phyloP scores from a whole-genome alignment of 1,140 invertebrate genomes.

The Polypedilum pembai region DNA sequence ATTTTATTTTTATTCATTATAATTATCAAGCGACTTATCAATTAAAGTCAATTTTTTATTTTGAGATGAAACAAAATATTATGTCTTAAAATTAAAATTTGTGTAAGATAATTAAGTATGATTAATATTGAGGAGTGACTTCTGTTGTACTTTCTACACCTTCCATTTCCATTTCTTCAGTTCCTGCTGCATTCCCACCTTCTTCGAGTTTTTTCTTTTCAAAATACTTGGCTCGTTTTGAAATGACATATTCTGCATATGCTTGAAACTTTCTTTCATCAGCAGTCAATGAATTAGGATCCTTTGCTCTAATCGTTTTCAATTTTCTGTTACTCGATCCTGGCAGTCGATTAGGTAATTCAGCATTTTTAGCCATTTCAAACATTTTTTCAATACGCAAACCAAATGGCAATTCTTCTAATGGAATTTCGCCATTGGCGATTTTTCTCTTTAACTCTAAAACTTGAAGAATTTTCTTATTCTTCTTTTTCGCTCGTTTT shows the following conservation, averaged over 20 bases:
- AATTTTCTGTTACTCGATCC: not conserved
- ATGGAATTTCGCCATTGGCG: not conserved
- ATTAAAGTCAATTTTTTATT: not conserved
- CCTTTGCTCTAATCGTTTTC: not conserved
- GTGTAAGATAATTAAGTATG: not conserved
- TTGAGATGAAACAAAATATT: not conserved
- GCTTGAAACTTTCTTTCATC: not conserved
- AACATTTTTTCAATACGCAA: not conserved
- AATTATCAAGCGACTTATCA: not conserved
- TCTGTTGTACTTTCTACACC: not conserved
- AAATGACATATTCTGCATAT: not conserved
- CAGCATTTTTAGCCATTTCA: not conserved
- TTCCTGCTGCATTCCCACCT: not conserved
- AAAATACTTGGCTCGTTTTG: not conserved
- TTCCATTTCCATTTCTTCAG: not conserved
- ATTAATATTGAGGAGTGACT: not conserved
- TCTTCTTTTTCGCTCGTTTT: not conserved
- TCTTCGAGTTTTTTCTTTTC: not conserved
- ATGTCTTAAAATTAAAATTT: not conserved
- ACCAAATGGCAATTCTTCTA: not conserved
- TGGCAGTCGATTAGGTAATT: not conserved
- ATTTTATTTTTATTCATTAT: not conserved
- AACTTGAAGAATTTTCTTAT: not conserved
- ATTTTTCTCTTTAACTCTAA: not conserved
- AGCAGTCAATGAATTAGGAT: not conserved